phyloP scores from a whole-genome alignment of 2,113 vertebrate species.

The Meriones unguiculatus region DNA sequence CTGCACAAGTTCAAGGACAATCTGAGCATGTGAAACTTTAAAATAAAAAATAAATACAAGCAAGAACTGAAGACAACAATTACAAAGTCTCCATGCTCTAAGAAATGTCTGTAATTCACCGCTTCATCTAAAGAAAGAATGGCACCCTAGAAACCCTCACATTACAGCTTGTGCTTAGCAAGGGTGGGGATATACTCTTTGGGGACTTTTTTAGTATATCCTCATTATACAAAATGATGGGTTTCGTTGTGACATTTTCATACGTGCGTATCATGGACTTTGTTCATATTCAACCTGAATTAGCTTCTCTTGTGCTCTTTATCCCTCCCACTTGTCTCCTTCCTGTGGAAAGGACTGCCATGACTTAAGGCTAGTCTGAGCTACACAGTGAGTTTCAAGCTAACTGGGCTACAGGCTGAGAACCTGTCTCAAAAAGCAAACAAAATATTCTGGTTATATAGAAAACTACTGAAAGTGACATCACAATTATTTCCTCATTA shows the following conservation, averaged over 20 bases:
- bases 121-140: neutral
- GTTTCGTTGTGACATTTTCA: neutral
- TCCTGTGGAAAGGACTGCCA: neutral
- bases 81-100: neutral
- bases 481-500: neutral
- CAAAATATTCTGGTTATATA: neutral
- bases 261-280: neutral
- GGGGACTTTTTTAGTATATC: neutral
- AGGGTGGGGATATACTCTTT: neutral
- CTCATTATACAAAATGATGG: neutral
- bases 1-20: neutral
- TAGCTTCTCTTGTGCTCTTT: neutral
- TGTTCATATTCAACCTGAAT: neutral
- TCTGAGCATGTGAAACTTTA: neutral
- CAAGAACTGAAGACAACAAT: neutral
- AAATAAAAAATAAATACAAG: neutral
- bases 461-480: constrained; percentile 24
- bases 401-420: neutral
- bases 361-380: neutral
- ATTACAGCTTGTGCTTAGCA: neutral
- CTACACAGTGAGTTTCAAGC: neutral
- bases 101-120: neutral
- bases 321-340: neutral
- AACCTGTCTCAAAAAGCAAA: neutral
- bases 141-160: neutral